Percentiles rank a stretch among this genome's conserved stretches.
phyloP scores from a whole-genome alignment of 2,113 vertebrate species.

The Donacobius atricapilla region DNA sequence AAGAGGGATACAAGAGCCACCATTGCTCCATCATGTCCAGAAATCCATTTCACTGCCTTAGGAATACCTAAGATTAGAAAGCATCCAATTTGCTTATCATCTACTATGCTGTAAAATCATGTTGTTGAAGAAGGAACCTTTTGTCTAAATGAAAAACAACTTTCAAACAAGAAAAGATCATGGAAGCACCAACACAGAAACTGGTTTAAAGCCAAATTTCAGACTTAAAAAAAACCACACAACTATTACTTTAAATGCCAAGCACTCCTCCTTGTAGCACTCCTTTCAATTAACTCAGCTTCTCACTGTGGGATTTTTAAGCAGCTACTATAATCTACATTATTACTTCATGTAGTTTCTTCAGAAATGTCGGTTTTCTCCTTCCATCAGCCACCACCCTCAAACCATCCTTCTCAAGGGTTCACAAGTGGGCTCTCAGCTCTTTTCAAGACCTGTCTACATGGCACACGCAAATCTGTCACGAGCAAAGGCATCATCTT shows the following conservation, averaged over 20 bases:
- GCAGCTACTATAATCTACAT: background rate
- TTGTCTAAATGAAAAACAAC: background rate
- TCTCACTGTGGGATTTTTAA: background rate
- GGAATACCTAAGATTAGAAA: background rate
- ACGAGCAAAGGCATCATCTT: conserved; percentile 9
- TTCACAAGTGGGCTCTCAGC: background rate
- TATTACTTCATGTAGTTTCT: background rate
- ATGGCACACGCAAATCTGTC: background rate
- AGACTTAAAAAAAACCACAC: background rate
- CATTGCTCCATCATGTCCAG: background rate
- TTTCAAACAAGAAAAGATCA: background rate
- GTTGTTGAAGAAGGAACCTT: background rate
- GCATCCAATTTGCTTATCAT: background rate
- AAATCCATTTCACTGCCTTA: background rate
- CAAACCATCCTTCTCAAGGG: background rate
- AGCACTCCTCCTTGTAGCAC: background rate
- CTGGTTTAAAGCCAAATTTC: background rate
- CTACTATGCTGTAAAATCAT: background rate
- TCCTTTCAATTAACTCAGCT: background rate
- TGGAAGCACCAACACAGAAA: background rate
- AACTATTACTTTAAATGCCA: background rate
- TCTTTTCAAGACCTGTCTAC: background rate
- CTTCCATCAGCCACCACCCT: background rate
- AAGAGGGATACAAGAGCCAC: background rate
- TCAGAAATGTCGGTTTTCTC: background rate